These are phyloP conservation scores for Monochamus alternatus DNA, from an alignment of 2,888 invertebrate genomes.

Conservation along the genomic window DNA sequence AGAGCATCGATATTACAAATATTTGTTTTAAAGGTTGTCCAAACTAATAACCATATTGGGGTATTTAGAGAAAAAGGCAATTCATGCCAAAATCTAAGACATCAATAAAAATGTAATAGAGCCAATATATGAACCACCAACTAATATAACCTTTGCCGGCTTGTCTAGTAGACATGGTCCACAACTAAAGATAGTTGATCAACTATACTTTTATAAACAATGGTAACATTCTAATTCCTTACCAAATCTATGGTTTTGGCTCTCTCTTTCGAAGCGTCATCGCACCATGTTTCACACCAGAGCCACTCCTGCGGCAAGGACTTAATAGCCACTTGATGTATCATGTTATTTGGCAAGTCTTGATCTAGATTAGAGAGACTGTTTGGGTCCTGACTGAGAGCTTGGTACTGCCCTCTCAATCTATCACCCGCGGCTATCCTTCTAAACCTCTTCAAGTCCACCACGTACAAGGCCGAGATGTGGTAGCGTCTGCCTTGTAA, in stretches of 20 bases:
- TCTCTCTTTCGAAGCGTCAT: constrained; percentile 86
- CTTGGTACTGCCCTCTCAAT: constrained; percentile 98
- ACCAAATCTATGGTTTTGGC: constrained; percentile 99
- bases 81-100: too few relatives aligned
- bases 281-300: constrained; percentile 99
- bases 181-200: too few relatives aligned
- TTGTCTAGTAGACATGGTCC: too few relatives aligned
- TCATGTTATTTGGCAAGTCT: constrained; percentile 99
- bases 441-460: constrained; percentile 96
- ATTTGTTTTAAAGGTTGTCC: too few relatives aligned
- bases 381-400: constrained; percentile 99
- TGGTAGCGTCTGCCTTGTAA: constrained; percentile 93
- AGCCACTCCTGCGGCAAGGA: constrained; percentile 99
- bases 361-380: constrained; percentile 93
- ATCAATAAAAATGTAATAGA: too few relatives aligned
- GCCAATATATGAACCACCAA: too few relatives aligned
- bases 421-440: constrained; percentile 98
- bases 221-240: constrained; percentile 65
- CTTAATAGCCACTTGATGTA: constrained; percentile 98
- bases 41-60: too few relatives aligned
- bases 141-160: too few relatives aligned
- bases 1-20: too few relatives aligned
- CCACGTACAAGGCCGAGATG: constrained; percentile 97
- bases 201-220: too few relatives aligned
- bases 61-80: too few relatives aligned